Evolutionary conservation across 2,888 invertebrate genomes (phyloP), one percentile per base, ranked within the genome.

Genomic region (Arrhopalites spinosus): DNA sequence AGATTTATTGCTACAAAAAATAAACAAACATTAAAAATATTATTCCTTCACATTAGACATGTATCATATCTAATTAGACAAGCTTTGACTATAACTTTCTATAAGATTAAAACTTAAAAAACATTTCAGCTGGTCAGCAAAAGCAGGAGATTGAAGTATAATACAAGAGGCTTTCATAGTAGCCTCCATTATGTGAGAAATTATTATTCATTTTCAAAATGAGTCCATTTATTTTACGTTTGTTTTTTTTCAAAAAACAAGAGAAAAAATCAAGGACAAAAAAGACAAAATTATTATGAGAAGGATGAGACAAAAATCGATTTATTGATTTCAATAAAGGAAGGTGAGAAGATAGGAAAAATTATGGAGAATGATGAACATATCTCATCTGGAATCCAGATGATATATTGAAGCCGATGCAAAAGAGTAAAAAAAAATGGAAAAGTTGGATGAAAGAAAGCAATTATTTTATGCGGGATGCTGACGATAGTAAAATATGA

Each of bases 1-100:
- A 67, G 71, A 71, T 43, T 67, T 43, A 72, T 72, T 75, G 67
- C 27, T 56, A 68, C 20, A 59, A 56, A 66, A 70, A 8, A 23
- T 36, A 69, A 64, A 30, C 5, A 59, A 27, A 68, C 15, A 45
- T 2, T 1, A 43, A 1, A 13, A 27, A 68, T 20, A 17, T 47
- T 47, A 50, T 27, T 13, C 50, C 2, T 27, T 1, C 23, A 27
- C 53, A 47, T 47, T 50, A 2, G 15, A 20, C 8, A 23, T 45
- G n/a, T 13, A 61, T 61, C 27, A 23, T 7, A 25, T n/a, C n/a
- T n/a, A n/a, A n/a, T n/a, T n/a, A n/a, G n/a, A n/a, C n/a, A n/a
- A n/a, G n/a, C n/a, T n/a, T 29, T 13, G 5, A 29, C 23, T 25
- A 2, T 23, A n/a, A 17, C 23, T 20, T 59, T 23, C 17, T 20